A percentile compares a stretch with the other conserved stretches of the same genome.
Conservation (phyloP, 2,888 invertebrate genomes). For the Archips crataeganus region DNA sequence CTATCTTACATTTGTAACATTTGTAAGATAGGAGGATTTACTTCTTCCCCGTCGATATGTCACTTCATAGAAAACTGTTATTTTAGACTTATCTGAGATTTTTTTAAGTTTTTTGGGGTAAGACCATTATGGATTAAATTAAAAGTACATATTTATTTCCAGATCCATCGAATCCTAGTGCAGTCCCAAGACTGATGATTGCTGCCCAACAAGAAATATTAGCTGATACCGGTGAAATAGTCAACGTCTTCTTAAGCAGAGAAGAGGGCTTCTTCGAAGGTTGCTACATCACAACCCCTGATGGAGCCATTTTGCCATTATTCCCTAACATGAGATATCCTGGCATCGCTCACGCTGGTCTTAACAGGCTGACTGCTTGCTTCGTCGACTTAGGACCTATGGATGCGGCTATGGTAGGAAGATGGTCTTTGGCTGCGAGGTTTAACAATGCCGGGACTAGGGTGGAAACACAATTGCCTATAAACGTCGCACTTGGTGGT, state of each 20-base stretch:
- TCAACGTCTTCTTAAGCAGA: constrained; percentile 50
- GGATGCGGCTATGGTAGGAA: constrained; percentile 36
- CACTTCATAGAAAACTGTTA: too few relatives aligned
- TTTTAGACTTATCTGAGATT: too few relatives aligned
- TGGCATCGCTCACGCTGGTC: constrained; percentile 28
- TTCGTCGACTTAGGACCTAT: constrained; percentile 38
- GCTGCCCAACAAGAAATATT: constrained; percentile 47
- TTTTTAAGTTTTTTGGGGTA: too few relatives aligned
- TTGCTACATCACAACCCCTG: constrained; percentile 61
- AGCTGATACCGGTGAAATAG: constrained; percentile 54
- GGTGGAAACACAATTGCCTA: constrained; percentile 34
- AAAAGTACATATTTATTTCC: neutral
- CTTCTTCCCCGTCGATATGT: too few relatives aligned
- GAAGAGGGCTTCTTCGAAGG: constrained; percentile 45
- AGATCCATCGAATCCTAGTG: constrained; percentile 35
- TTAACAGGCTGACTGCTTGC: constrained; percentile 18
- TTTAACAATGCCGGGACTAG: constrained; percentile 38
- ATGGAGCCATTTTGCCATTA: constrained; percentile 51
- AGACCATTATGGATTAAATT: neutral
- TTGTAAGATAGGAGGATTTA: too few relatives aligned
- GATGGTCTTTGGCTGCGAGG: constrained; percentile 31
- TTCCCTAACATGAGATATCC: constrained; percentile 51
- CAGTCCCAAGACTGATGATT: constrained; percentile 31
- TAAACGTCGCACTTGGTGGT: constrained; percentile 35
- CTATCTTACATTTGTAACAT: too few relatives aligned